A percentile compares a stretch with the other conserved stretches of the same genome.
These are phyloP conservation scores for Erpetoichthys calabaricus DNA, from an alignment of 2,797 vertebrate genomes.

Conservation along the genomic window DNA sequence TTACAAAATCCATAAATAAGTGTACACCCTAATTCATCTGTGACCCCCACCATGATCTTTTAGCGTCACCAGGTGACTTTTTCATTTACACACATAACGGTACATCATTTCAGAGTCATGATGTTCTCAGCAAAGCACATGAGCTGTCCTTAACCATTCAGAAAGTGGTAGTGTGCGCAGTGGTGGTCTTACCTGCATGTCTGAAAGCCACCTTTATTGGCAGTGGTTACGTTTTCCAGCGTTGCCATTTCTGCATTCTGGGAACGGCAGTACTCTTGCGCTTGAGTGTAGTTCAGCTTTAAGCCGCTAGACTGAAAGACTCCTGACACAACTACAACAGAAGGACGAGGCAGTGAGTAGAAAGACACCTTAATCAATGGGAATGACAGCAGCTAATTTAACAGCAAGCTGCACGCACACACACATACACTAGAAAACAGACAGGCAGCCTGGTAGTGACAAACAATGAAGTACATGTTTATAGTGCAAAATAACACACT, in stretches of 20 bases:
- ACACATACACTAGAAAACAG: background rate
- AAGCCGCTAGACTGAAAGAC: conserved; percentile 8
- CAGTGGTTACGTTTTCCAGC: background rate
- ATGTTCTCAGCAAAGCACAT: no score
- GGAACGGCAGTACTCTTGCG: conserved; percentile 2
- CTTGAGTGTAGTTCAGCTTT: conserved; percentile 3
- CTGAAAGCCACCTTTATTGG: background rate
- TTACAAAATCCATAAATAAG: no score
- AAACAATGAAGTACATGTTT: no score
- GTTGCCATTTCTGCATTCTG: conserved; percentile 7
- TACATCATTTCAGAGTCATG: no score
- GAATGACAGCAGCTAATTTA: background rate
- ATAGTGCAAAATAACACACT: no score
- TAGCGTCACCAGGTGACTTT: no score
- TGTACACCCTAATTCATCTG: no score
- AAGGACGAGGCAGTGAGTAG: background rate
- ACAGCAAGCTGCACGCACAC: background rate
- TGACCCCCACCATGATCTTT: no score
- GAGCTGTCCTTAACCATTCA: no score
- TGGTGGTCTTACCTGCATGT: background rate
- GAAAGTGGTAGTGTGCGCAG: background rate
- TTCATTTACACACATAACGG: no score
- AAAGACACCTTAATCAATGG: background rate
- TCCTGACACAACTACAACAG: conserved; percentile 9
- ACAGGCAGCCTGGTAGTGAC: background rate